A percentile compares a stretch with the other conserved stretches of the same genome.
Evolutionary conservation across 2,888 invertebrate genomes (phyloP).

Genomic region (Cerceris ruficornis): DNA sequence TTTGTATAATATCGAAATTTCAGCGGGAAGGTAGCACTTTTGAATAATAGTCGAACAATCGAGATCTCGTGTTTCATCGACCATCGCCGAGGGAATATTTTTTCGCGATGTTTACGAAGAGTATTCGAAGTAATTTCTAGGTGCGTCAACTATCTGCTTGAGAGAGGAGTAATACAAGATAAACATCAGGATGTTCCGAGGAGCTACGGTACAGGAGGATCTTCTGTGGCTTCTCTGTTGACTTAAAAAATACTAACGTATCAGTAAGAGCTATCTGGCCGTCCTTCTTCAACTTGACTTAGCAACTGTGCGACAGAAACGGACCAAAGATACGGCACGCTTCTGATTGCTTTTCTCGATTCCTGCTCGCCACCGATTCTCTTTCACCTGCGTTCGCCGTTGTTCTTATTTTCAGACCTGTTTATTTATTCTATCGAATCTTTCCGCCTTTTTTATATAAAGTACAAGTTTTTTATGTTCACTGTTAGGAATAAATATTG

Average conservation of each 20-base stretch:
- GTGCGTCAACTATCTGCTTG: slow-evolving; percentile 10
- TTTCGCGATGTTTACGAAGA: slow-evolving; percentile 17
- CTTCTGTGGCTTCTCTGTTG: slow-evolving; percentile 45
- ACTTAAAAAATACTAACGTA: slow-evolving; percentile 66
- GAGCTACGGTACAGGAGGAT: slow-evolving; percentile 5
- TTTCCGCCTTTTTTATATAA: neutral
- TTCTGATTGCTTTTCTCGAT: slow-evolving; percentile 76
- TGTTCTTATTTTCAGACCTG: slow-evolving; percentile 13
- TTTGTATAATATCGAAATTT: too few species aligned
- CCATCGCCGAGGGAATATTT: neutral
- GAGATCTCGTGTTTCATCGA: too few species aligned
- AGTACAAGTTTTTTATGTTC: too few species aligned
- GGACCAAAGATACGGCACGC: slow-evolving; percentile 76
- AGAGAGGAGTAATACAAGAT: slow-evolving; percentile 13
- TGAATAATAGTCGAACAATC: too few species aligned
- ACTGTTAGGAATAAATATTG: too few species aligned
- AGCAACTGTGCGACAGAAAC: slow-evolving; percentile 65
- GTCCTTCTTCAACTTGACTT: slow-evolving; percentile 28
- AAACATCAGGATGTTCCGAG: slow-evolving; percentile 14
- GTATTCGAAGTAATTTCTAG: slow-evolving; percentile 8
- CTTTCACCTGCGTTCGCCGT: slow-evolving; percentile 25
- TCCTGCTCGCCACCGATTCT: slow-evolving; percentile 44
- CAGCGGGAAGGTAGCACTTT: too few species aligned
- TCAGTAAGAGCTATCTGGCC: slow-evolving; percentile 45
- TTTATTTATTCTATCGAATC: neutral